These are phyloP conservation scores for Cecropterus lyciades DNA, from an alignment of 1,140 invertebrate species.

Conservation along the genomic window DNA sequence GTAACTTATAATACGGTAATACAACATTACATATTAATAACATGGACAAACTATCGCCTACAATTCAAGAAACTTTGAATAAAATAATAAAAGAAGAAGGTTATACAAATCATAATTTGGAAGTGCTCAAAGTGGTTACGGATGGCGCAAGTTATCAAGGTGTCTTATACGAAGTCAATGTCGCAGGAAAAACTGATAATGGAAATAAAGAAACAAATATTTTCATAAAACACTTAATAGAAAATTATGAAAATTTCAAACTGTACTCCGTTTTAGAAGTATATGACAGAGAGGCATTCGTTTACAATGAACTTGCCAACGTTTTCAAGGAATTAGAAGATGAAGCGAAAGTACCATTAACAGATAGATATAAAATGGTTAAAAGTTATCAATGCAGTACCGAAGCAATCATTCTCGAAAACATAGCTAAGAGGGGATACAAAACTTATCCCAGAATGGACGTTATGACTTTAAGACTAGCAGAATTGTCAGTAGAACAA, in stretches of 20 bases:
- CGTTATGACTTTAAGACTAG: slow-evolving; percentile 43
- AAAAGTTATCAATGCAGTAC: slow-evolving; percentile 36
- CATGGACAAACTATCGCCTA: slow-evolving; percentile 22
- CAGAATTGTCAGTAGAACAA: slow-evolving; percentile 41
- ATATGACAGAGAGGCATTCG: slow-evolving; percentile 43
- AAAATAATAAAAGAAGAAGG: slow-evolving; percentile 36
- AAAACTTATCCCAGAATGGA: slow-evolving; percentile 42
- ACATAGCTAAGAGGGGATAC: slow-evolving; percentile 43
- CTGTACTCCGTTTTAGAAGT: slow-evolving; percentile 51
- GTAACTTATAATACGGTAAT: no score
- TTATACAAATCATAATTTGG: slow-evolving; percentile 39
- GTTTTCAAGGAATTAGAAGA: slow-evolving; percentile 42
- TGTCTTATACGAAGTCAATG: slow-evolving; percentile 52
- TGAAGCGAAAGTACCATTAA: slow-evolving; percentile 38
- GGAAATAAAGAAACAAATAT: slow-evolving; percentile 50
- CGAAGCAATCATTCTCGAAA: slow-evolving; percentile 47
- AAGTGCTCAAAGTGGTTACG: slow-evolving; percentile 44
- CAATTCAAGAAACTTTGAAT: slow-evolving; percentile 29
- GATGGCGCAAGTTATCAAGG: slow-evolving; percentile 58
- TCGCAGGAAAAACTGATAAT: slow-evolving; percentile 45
- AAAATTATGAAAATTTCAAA: slow-evolving; percentile 49
- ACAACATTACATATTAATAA: no score
- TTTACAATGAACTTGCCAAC: slow-evolving; percentile 43
- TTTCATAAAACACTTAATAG: slow-evolving; percentile 60
- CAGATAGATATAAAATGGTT: slow-evolving; percentile 41